Evolutionary conservation across 2,113 vertebrate genomes (phyloP), one percentile per base, ranked within the genome.

Genomic region (Crotalus tigris): DNA sequence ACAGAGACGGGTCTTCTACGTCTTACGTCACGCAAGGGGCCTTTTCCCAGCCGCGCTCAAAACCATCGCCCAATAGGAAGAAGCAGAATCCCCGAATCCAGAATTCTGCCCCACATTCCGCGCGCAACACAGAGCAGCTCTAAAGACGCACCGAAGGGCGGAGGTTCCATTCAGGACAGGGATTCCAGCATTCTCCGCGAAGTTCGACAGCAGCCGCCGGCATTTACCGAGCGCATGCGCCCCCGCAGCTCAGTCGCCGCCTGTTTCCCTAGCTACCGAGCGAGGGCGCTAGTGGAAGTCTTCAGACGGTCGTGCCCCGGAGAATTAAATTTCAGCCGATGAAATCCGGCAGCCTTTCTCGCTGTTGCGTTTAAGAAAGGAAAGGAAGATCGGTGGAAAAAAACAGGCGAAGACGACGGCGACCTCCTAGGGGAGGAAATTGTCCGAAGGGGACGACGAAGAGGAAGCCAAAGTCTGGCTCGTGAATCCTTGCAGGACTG

Each of bases 191-290:
- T 39, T 58, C 53, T 5, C 13, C 53, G 13, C 8, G 53, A 5
- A 69, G 11, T 26, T 12, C 24, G 49, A 9, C 49, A 49, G 39
- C 13, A 0, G 19, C 4, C 24, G 6, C 0, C 0, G 44, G 23
- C 3, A 24, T 39, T 88, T 4, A 1, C 2, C 0, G 1, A 1
- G 87, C 95, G 95, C 95, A 87, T 93, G 95, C 95, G 93, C 23
- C n/a, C 29, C 57, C 0, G 1, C 39, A 0, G 39, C 23, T 51
- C 49, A 10, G 0, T 1, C 11, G 8, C 13, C 10, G 11, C 5
- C 15, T 24, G 11, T 23, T 1, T 88, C 92, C 75, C 88, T 59
- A 88, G 49, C 11, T 0, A 69, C n/a, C 29, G 0, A 61, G 17
- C 0, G 89, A 54, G 61, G 87, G 69, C 51, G 0, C 29, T 15